Conservation (phyloP, 2,113 vertebrate species). For the Anser cygnoides region DNA sequence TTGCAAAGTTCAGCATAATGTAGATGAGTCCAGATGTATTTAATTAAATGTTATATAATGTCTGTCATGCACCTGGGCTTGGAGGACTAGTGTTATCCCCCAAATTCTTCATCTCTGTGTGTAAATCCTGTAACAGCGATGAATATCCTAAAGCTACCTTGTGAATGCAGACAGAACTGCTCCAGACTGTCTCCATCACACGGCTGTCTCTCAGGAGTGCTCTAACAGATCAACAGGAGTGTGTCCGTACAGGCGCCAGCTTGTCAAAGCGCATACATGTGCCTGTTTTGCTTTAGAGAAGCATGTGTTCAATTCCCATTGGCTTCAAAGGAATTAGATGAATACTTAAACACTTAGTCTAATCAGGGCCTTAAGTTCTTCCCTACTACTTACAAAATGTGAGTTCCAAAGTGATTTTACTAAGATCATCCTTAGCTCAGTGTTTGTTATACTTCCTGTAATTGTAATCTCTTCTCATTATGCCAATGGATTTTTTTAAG, state of each 20-base stretch:
- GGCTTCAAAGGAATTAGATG: background rate
- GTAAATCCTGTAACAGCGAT: background rate
- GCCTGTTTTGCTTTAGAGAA: background rate
- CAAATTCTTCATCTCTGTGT: background rate
- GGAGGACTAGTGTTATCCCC: background rate
- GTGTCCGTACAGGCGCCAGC: background rate
- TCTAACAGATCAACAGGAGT: background rate
- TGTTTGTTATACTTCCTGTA: background rate
- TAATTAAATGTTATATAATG: background rate
- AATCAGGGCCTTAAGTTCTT: background rate
- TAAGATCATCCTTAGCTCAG: background rate
- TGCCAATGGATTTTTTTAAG: background rate
- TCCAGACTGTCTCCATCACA: background rate
- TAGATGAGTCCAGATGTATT: background rate
- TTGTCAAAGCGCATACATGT: background rate
- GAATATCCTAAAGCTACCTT: background rate
- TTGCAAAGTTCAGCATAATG: background rate
- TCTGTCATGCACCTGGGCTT: background rate
- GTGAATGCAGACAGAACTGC: background rate
- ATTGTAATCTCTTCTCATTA: background rate
- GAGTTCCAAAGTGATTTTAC: constrained; percentile 25
- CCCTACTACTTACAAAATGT: background rate
- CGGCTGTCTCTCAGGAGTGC: background rate
- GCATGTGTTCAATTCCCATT: background rate
- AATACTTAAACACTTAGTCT: background rate